Conservation (phyloP, 1,140 invertebrate species). For the Phocides pigmalion region DNA sequence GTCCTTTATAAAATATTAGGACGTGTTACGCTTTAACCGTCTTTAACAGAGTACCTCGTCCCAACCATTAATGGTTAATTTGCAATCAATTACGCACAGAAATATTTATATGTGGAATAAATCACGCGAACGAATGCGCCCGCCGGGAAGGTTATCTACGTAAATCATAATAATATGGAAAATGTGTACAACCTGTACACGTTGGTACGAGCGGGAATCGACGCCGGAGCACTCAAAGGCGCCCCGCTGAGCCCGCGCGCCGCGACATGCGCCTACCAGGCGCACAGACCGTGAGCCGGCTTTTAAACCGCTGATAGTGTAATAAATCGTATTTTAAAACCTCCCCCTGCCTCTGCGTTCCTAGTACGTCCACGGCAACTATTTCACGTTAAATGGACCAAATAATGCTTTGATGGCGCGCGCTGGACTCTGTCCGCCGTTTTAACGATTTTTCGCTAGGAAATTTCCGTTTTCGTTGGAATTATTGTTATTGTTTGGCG, state of each 20-base stretch:
- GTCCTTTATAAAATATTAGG: constrained; percentile 26
- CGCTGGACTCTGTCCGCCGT: constrained; percentile 52
- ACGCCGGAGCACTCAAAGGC: constrained; percentile 48
- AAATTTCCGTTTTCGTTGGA: constrained; percentile 68
- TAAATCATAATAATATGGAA: constrained; percentile 43
- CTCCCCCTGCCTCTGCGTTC: constrained; percentile 48
- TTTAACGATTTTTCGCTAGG: constrained; percentile 68
- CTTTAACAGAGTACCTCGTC: constrained; percentile 7
- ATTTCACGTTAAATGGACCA: constrained; percentile 75
- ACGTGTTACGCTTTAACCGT: constrained; percentile 6
- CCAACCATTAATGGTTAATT: constrained; percentile 22
- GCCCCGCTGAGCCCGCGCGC: constrained; percentile 49
- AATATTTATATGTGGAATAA: constrained; percentile 30
- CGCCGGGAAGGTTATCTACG: constrained; percentile 30
- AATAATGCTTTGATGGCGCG: constrained; percentile 62
- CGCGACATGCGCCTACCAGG: constrained; percentile 63
- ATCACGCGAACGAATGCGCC: constrained; percentile 31
- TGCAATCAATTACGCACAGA: constrained; percentile 31
- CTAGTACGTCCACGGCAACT: constrained; percentile 56
- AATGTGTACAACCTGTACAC: constrained; percentile 29
- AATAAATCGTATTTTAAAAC: constrained; percentile 69
- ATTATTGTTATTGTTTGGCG: constrained; percentile 68
- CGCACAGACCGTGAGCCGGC: constrained; percentile 50
- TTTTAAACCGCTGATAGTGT: constrained; percentile 52
- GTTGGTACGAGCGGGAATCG: constrained; percentile 37